Evolutionary conservation across 1,140 invertebrate genomes (phyloP), one percentile per base, ranked within the genome.

Genomic region (Pseudomyrmex gracilis): DNA sequence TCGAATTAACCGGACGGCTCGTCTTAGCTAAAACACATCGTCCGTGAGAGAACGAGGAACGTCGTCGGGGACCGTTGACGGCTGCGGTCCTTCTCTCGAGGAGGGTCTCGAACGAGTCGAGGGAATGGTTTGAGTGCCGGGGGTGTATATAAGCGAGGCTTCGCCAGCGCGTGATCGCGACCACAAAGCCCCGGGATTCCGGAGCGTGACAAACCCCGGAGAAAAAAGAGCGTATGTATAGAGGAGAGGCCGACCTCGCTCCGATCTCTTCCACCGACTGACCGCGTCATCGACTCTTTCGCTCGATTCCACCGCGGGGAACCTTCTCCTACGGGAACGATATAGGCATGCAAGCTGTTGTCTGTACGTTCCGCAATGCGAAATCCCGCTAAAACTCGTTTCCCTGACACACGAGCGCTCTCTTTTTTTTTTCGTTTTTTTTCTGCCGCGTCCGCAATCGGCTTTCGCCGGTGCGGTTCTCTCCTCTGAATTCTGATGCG

Each of bases 151-250:
- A 70, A 53, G 53, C 76, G 70, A 64, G 71, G 68, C 34, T 57
- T 90, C 82, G 85, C 76, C 68, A 43, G 70, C 83, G 63, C 34
- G 60, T 85, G 77, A 85, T 90, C 85, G 85, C 82, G 68, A 83
- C 77, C 85, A 80, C 87, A 89, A 85, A 70, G 63, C 89, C 73
- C 22, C 63, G 61, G 45, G 84, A 34, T 34, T 34, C 66, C 63
- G 58, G 66, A 90, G 86, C 85, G 90, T 90, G 87, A 91, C 86
- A 85, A 86, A 91, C 84, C 74, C 51, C 80, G 61, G 5, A 34
- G 5, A 34, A 5, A 5, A 22, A 17, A 90, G 82, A 85, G 84
- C 82, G n/a, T 12, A 70, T 60, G 80, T 82, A 89, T 89, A 7
- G 76, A 5, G 5, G 34, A 34, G 74, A 85, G 77, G 82, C 83